Percentiles rank a stretch among this genome's conserved stretches.
phyloP scores from a whole-genome alignment of 1,140 invertebrate genomes.

The Asbolus verrucosus region DNA sequence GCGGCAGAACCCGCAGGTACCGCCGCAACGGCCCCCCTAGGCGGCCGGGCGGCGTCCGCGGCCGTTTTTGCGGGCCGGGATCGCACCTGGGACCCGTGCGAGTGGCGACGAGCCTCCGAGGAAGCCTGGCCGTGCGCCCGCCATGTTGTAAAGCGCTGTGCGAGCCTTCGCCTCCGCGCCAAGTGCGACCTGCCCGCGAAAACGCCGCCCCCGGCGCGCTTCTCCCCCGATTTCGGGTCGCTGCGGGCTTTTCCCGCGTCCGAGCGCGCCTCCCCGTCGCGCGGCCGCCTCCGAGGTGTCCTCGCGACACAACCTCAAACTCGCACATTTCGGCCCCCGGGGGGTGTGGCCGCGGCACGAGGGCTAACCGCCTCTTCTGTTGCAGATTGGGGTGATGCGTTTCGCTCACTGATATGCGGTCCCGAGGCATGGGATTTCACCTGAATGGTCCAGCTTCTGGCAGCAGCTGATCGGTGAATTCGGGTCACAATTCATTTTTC shows the following conservation, averaged over 20 bases:
- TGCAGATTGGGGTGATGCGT: slow-evolving; percentile 56
- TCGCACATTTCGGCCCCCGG: too few relatives aligned
- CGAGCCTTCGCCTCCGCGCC: not conserved
- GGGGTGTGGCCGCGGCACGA: not conserved
- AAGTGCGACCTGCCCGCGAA: slow-evolving; percentile 22
- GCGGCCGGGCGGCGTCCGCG: slow-evolving; percentile 29
- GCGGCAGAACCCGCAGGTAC: slow-evolving; percentile 63
- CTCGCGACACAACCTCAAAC: too few relatives aligned
- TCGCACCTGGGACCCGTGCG: too few relatives aligned
- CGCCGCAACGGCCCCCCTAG: slow-evolving; percentile 48
- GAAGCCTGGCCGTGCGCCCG: slow-evolving; percentile 61
- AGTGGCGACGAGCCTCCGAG: slow-evolving; percentile 54
- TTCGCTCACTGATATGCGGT: slow-evolving; percentile 49
- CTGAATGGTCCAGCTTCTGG: slow-evolving; percentile 44
- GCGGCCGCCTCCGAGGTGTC: too few relatives aligned
- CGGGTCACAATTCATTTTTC: slow-evolving; percentile 52
- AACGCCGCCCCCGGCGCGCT: slow-evolving; percentile 39
- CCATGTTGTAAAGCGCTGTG: slow-evolving; percentile 61
- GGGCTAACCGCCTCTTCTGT: slow-evolving; percentile 16
- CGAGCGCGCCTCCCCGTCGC: too few relatives aligned
- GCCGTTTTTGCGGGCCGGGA: too few relatives aligned
- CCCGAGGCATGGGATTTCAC: slow-evolving; percentile 56
- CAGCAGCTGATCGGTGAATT: slow-evolving; percentile 61
- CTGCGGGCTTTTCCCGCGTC: slow-evolving; percentile 62
- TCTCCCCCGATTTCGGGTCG: slow-evolving; percentile 47